These are phyloP conservation scores for Hemicrepidius hirtus DNA, from an alignment of 2,888 invertebrate species.

Conservation along the genomic window DNA sequence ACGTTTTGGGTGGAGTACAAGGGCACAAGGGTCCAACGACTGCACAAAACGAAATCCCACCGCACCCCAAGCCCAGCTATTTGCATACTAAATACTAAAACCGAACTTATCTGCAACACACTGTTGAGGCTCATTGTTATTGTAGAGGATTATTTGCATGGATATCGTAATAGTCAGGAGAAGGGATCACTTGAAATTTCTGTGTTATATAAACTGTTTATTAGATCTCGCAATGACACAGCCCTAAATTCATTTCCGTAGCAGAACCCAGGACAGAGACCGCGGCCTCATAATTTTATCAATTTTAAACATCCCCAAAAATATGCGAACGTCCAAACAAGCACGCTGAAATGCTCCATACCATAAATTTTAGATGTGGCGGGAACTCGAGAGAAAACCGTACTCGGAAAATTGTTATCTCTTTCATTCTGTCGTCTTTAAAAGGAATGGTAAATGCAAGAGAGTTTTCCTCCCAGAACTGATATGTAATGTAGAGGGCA, in stretches of 20 bases:
- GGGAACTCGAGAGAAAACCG: conserved; percentile 9
- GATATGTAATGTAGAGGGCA: conserved; percentile 20
- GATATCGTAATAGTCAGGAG: neutral
- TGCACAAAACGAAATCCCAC: conserved; percentile 21
- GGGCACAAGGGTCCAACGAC: conserved; percentile 9
- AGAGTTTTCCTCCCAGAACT: neutral
- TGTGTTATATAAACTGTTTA: neutral
- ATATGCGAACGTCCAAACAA: conserved; percentile 23
- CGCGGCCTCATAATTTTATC: conserved; percentile 28
- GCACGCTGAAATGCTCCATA: conserved; percentile 23
- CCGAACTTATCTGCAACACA: conserved; percentile 25
- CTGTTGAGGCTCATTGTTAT: conserved; percentile 31
- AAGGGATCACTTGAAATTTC: conserved; percentile 5
- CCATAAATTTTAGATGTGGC: conserved; percentile 20
- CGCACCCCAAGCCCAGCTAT: conserved; percentile 23
- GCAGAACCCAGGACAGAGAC: conserved; percentile 5
- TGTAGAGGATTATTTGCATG: conserved; percentile 4
- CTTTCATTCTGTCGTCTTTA: neutral
- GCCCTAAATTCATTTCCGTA: neutral
- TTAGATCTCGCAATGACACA: neutral
- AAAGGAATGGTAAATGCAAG: neutral
- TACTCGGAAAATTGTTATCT: conserved; percentile 8
- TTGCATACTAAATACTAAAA: conserved; percentile 43
- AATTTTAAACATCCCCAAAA: conserved; percentile 29
- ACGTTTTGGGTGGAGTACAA: conserved; percentile 11